Base-by-base conservation (phyloP, 2,113 vertebrate species). In the Elgaria multicarinata region DNA sequence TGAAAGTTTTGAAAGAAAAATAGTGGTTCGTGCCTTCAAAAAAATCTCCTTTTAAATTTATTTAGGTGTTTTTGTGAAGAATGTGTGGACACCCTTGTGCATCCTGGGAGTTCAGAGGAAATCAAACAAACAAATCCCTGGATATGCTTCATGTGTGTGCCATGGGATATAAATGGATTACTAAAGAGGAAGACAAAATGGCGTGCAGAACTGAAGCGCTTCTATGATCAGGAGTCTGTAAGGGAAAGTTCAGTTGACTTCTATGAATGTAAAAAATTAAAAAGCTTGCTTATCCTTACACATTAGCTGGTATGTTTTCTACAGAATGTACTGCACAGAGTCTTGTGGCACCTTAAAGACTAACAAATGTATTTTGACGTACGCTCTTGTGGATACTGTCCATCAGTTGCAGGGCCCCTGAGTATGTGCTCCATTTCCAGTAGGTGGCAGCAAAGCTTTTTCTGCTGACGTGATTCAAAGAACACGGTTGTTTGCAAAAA, bases 41-140 rank as follows among this genome's bases (percentile, higher is more conserved):
- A n/a, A 22, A 2, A 9, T 4, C 12, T 39, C 88, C 22, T 67
- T 91, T 88, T 39, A 64, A 6, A 28, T 31, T 42, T 1, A 1
- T 86, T 42, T 7, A 95, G 93, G 2, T 92, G 92, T 69, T 95
- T 90, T 90, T 95, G 92, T 33, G 93, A 92, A 0, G 89, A 95
- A 66, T 88, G 91, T 0, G 50, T 95, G 6, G 88, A 93, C 28
- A 33, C 7, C 2, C 93, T 92, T 89, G 91, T 95, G 16, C 42
- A 89, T 76, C 93, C 95, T 0, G 91, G 92, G 33, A 69, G 55
- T 64, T 91, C 94, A 0, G 14, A 24, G 39, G 87, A 53, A 28
- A 74, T 64, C 6, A 93, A 93, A 39, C 33, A 88, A 87, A 83
- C 3, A 28, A 90, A 42, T 50, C 83, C 81, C 33, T 95, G 95